phyloP scores from a whole-genome alignment of 2,113 vertebrate species.

The Herpailurus yagouaroundi region DNA sequence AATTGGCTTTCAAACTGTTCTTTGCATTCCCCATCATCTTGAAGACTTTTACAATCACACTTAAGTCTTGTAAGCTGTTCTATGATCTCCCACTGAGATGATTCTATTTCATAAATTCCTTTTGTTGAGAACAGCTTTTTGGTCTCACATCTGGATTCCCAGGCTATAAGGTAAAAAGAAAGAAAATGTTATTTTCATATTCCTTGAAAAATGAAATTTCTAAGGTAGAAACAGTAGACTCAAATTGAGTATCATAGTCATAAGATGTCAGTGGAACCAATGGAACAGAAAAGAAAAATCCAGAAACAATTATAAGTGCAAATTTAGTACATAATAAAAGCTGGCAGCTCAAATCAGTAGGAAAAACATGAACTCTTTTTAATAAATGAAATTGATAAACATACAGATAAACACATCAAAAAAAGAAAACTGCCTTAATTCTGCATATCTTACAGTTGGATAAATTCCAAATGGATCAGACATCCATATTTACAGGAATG shows the following conservation, averaged over 20 bases:
- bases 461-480: not conserved
- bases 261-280: not conserved
- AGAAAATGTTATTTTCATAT: not conserved
- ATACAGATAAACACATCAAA: not conserved
- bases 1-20: not conserved
- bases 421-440: not conserved
- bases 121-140: not conserved
- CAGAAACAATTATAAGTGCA: not conserved
- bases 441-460: not conserved
- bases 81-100: not conserved
- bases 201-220: not conserved
- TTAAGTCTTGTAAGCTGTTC: not conserved
- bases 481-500: not conserved
- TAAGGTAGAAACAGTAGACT: not conserved
- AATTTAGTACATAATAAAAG: not conserved
- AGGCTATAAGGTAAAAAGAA: constrained; percentile 2
- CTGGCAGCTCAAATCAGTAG: not conserved
- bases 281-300: not conserved
- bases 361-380: not conserved
- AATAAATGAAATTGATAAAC: not conserved
- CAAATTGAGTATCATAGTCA: not conserved
- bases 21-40: not conserved
- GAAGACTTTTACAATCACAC: not conserved
- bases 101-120: not conserved
- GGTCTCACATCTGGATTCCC: not conserved